These are phyloP conservation scores for Drosophila leonis DNA, from an alignment of 2,888 invertebrate species.

Conservation along the genomic window DNA sequence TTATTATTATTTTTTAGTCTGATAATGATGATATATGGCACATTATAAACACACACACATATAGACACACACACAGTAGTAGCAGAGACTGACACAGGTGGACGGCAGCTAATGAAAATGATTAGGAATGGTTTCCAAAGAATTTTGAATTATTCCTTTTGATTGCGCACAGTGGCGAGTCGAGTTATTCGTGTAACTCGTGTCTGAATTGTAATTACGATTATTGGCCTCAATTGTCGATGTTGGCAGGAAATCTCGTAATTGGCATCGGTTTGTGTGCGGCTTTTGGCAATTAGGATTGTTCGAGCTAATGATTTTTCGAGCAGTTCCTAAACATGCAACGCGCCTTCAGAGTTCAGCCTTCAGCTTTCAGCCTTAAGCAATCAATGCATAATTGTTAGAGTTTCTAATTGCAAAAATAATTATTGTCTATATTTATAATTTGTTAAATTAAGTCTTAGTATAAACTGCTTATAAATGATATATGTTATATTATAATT, in stretches of 20 bases:
- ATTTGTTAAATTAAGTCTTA: background rate
- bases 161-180: slow-evolving; percentile 37
- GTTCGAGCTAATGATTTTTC: slow-evolving; percentile 37
- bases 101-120: slow-evolving; percentile 49
- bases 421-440: slow-evolving; percentile 7
- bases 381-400: slow-evolving; percentile 42
- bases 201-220: slow-evolving; percentile 47
- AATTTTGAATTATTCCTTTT: slow-evolving; percentile 60
- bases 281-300: slow-evolving; percentile 58
- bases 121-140: slow-evolving; percentile 60
- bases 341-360: background rate
- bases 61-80: slow-evolving; percentile 14
- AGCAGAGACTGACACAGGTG: slow-evolving; percentile 29
- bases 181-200: slow-evolving; percentile 32
- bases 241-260: slow-evolving; percentile 63
- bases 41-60: slow-evolving; percentile 53
- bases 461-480: background rate
- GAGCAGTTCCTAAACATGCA: slow-evolving; percentile 14
- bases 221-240: slow-evolving; percentile 33
- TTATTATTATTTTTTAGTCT: slow-evolving; percentile 42
- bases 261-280: slow-evolving; percentile 60
- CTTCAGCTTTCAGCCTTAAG: background rate
- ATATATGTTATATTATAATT: no score
- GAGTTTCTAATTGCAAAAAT: slow-evolving; percentile 20
- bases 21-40: slow-evolving; percentile 79